Evolutionary conservation across 2,113 vertebrate species (phyloP), one percentile per base, ranked within the genome.

Genomic region (Atrichornis clamosus): DNA sequence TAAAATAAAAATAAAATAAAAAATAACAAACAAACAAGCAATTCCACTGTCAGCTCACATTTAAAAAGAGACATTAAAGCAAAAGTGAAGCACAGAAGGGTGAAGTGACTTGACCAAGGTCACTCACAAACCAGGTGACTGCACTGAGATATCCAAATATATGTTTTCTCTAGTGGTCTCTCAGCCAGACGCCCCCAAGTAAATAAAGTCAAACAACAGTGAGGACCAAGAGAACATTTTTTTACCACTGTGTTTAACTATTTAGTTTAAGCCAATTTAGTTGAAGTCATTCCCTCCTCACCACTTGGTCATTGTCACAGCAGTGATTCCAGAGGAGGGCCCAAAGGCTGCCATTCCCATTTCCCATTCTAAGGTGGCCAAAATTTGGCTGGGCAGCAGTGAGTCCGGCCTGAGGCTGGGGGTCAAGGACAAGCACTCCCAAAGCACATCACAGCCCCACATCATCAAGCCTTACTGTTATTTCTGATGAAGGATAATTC

Each of bases 241-340:
- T 62, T 59, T 70, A 70, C 7, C 32, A 8, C 6, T 6, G n/a
- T 33, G 17, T 46, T 73, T 69, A 62, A 73, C 1, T 2, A 53
- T 69, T 35, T 17, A 23, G 10, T 27, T 47, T 20, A 49, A 83
- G 50, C 20, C 79, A 2, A 49, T 62, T 32, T 12, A 49, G 24
- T 28, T 42, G 12, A 42, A 87, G 6, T 33, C 28, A 55, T 47
- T 81, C 32, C 37, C 32, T 60, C 44, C 27, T n/a, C 4, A 0
- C 3, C 6, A 3, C 21, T 44, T 0, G 0, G 58, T 37, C 58
- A 14, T 21, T 79, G 41, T 49, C 6, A 46, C 39, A 2, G 4
- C 81, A 49, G 7, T 3, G 32, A 42, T 41, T 73, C 49, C 41
- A 65, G 20, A 60, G 39, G 10, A 60, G 49, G 60, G 6, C 35